These are phyloP conservation scores for Cremastinae sp. DNA, from an alignment of 2,888 invertebrate species.

Conservation along the genomic window DNA sequence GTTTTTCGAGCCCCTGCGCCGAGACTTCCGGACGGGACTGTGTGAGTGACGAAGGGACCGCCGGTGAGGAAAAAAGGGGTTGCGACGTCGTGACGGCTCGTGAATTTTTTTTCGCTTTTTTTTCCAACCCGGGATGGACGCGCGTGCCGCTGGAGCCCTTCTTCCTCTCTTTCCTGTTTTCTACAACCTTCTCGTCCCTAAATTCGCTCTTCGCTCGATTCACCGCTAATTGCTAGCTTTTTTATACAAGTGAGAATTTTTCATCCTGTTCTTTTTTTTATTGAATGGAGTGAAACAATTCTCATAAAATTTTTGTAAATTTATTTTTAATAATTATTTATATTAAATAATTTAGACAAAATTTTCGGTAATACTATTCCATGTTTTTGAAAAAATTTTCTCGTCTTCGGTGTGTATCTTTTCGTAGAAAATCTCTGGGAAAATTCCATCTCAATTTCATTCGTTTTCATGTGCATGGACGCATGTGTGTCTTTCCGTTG, in stretches of 20 bases:
- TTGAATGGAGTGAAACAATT: too few species aligned
- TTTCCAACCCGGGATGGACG: slow-evolving; percentile 49
- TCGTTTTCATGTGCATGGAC: slow-evolving; percentile 29
- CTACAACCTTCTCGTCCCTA: slow-evolving; percentile 47
- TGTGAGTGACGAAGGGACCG: slow-evolving; percentile 57
- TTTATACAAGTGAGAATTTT: slow-evolving; percentile 44
- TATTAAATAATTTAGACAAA: too few species aligned
- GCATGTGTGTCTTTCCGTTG: slow-evolving; percentile 40
- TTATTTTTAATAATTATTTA: too few species aligned
- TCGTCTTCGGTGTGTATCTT: background rate
- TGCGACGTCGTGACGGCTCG: slow-evolving; percentile 59
- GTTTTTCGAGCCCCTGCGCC: slow-evolving; percentile 51
- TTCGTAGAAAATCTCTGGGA: slow-evolving; percentile 11
- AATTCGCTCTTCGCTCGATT: slow-evolving; percentile 63
- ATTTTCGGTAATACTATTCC: too few species aligned
- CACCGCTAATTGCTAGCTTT: slow-evolving; percentile 75
- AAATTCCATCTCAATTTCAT: slow-evolving; percentile 57
- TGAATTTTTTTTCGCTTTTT: slow-evolving; percentile 56
- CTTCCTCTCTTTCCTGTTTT: slow-evolving; percentile 21
- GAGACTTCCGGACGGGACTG: slow-evolving; percentile 38
- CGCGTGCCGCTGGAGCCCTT: slow-evolving; percentile 54
- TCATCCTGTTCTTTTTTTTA: slow-evolving; percentile 10
- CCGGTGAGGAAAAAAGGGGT: slow-evolving; percentile 62
- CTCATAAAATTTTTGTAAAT: slow-evolving; percentile 5
- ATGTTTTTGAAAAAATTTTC: too few species aligned